Percentiles rank a stretch among this genome's conserved stretches.
Conservation (phyloP, 2,888 invertebrate genomes). For the Oconnorella tubifera region DNA sequence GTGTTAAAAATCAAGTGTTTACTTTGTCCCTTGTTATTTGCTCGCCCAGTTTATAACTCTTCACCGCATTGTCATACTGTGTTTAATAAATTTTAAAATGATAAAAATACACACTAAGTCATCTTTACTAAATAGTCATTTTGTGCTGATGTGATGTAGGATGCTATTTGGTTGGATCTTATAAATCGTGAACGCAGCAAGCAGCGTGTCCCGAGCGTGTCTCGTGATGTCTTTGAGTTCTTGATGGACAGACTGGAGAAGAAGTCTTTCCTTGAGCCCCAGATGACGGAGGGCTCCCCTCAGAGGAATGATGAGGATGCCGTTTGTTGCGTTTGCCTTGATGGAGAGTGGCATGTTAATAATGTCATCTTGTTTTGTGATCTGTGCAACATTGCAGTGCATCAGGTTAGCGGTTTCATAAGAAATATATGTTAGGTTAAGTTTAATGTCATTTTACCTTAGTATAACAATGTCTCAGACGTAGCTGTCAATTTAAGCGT, state of each 20-base stretch:
- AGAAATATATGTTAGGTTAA: too few relatives aligned
- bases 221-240: constrained; percentile 82
- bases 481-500: too few relatives aligned
- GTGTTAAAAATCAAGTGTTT: too few relatives aligned
- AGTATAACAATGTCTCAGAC: too few relatives aligned
- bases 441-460: too few relatives aligned
- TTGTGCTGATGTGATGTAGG: constrained; percentile 55
- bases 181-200: constrained; percentile 76
- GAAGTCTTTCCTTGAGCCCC: constrained; percentile 65
- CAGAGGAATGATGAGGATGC: too few relatives aligned
- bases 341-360: constrained; percentile 89
- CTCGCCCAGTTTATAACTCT: too few relatives aligned
- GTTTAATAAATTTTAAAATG: not conserved
- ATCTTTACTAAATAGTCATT: not conserved
- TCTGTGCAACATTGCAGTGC: constrained; percentile 98
- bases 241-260: constrained; percentile 97
- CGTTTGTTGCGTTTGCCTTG: constrained; percentile 97
- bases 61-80: too few relatives aligned
- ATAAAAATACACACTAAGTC: not conserved
- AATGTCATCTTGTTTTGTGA: constrained; percentile 99
- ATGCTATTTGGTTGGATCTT: constrained; percentile 88
- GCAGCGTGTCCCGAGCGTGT: constrained; percentile 66
- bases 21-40: too few relatives aligned
- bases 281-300: not conserved
- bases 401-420: too few relatives aligned